A percentile compares a stretch with the other conserved stretches of the same genome.
Conservation (phyloP, 2,888 invertebrate species). For the Tetanocera ferruginea region DNA sequence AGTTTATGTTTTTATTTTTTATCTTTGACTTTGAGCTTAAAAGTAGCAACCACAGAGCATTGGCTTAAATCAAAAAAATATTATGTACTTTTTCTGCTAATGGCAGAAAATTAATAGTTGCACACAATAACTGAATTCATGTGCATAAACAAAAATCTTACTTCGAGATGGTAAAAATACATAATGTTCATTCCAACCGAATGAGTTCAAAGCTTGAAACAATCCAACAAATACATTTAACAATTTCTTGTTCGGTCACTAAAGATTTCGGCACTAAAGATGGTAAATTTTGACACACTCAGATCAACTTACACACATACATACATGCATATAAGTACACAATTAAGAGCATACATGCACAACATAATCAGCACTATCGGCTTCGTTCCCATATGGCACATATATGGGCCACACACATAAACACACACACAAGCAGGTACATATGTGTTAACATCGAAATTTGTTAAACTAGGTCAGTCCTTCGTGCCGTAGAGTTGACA, state of each 20-base stretch:
- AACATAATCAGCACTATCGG: neutral
- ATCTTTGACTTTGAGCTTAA: no score
- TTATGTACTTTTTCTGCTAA: no score
- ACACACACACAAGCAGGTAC: neutral
- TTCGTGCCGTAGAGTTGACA: constrained; percentile 37
- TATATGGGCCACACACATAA: neutral
- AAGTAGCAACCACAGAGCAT: no score
- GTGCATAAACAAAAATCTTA: no score
- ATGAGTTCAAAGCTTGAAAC: neutral
- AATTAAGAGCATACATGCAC: neutral
- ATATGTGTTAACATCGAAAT: constrained; percentile 7
- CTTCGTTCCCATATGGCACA: neutral
- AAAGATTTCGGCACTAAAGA: neutral
- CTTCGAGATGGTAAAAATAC: no score
- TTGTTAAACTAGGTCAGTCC: constrained; percentile 45
- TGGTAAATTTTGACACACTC: neutral
- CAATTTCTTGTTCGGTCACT: neutral
- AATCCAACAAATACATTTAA: neutral
- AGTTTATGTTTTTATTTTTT: no score
- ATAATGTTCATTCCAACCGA: no score
- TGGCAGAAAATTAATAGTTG: no score
- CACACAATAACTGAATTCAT: no score
- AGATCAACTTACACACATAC: neutral
- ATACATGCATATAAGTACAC: no score
- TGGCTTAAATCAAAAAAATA: no score